phyloP scores from a whole-genome alignment of 2,113 vertebrate species.

The Sapajus apella region DNA sequence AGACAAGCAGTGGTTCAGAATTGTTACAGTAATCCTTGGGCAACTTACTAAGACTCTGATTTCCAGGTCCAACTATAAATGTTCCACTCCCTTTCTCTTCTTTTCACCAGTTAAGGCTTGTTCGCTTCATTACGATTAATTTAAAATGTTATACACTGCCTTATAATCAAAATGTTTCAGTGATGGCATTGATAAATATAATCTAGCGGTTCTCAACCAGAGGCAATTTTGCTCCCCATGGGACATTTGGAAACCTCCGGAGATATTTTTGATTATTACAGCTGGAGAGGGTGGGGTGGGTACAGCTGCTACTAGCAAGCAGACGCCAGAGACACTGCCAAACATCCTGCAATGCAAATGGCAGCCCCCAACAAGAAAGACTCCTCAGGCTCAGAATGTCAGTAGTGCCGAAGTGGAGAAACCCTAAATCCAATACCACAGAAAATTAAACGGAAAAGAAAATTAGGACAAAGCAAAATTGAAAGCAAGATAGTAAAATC shows the following conservation, averaged over 20 bases:
- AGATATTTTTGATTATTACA: not conserved
- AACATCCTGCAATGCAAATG: not conserved
- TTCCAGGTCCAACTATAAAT: not conserved
- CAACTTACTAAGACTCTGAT: not conserved
- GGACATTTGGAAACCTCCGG: not conserved
- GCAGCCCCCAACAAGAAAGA: not conserved
- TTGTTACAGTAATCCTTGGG: too few relatives aligned
- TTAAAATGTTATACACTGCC: not conserved
- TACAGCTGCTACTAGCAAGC: not conserved
- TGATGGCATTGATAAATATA: not conserved
- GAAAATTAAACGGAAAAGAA: not conserved
- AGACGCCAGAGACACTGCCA: not conserved
- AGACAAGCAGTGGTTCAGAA: not conserved
- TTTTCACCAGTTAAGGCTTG: not conserved
- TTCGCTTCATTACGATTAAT: not conserved
- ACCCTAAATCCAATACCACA: not conserved
- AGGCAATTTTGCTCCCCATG: not conserved
- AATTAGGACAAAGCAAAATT: constrained; percentile 12
- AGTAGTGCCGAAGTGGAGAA: not conserved
- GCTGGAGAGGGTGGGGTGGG: not conserved
- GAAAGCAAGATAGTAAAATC: not conserved
- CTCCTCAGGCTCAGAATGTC: not conserved
- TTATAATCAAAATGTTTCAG: not conserved
- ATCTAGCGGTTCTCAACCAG: not conserved
- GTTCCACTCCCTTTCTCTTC: not conserved